These are phyloP conservation scores for Therioaphis trifolii DNA, from an alignment of 2,888 invertebrate genomes.

Conservation along the genomic window DNA sequence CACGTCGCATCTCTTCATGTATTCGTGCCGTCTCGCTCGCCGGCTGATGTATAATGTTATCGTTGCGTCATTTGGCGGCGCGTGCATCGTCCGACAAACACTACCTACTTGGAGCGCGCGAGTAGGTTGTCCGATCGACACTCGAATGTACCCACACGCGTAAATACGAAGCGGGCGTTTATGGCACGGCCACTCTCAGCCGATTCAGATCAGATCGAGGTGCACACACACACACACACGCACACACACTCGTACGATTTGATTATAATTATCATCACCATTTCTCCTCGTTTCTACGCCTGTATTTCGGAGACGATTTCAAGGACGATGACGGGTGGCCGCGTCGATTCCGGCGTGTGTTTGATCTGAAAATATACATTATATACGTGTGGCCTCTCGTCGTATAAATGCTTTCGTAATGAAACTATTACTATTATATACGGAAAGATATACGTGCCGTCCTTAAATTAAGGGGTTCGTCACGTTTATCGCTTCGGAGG, in stretches of 20 bases:
- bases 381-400: too few species aligned
- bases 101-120: conserved; percentile 3
- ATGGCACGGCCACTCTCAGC: background rate
- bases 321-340: conserved; percentile 47
- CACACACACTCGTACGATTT: background rate
- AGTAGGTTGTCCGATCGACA: conserved; percentile 30
- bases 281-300: background rate
- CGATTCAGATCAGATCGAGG: conserved; percentile 30
- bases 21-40: background rate
- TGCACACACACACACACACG: too few species aligned
- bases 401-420: too few species aligned
- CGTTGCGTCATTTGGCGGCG: background rate
- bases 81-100: too few species aligned
- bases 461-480: background rate
- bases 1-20: background rate
- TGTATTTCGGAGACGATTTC: too few species aligned
- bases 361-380: background rate
- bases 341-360: background rate
- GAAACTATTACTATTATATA: too few species aligned
- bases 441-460: too few species aligned
- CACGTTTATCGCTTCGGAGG: background rate
- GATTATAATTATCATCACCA: background rate
- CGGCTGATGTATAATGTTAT: too few species aligned
- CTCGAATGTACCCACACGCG: conserved; percentile 14
- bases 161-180: background rate